A percentile compares a stretch with the other conserved stretches of the same genome.
phyloP scores from a whole-genome alignment of 1,140 invertebrate species.

The Eriosoma lanigerum region DNA sequence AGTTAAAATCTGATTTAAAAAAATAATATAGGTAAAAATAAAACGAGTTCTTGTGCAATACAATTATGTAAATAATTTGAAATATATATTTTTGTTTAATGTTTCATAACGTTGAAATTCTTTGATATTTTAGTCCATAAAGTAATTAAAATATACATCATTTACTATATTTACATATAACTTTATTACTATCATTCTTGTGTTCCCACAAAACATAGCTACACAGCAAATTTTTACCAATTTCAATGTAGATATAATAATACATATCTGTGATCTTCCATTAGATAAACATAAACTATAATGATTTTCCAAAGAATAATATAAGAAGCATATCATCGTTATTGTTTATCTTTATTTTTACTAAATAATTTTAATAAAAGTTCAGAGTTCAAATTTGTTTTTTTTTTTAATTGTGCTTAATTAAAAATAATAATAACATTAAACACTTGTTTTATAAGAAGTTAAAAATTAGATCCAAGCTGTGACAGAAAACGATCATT shows the following conservation, averaged over 20 bases:
- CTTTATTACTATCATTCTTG: not conserved
- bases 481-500: not conserved
- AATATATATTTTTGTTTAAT: no score
- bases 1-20: no score
- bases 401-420: not conserved
- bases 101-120: no score
- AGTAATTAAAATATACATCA: not conserved
- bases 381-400: not conserved
- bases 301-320: not conserved
- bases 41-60: no score
- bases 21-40: no score
- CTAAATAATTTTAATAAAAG: slow-evolving; percentile 20
- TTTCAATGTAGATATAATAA: no score
- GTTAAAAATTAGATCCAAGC: not conserved
- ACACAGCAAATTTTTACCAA: not conserved
- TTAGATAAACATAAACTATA: not conserved
- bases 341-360: no score
- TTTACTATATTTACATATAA: no score
- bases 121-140: not conserved
- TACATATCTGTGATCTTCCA: not conserved
- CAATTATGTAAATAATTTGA: no score
- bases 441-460: not conserved
- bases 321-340: not conserved
- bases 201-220: not conserved
- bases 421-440: slow-evolving; percentile 1